phyloP scores from a whole-genome alignment of 2,113 vertebrate genomes.

The Dermatemys mawii region DNA sequence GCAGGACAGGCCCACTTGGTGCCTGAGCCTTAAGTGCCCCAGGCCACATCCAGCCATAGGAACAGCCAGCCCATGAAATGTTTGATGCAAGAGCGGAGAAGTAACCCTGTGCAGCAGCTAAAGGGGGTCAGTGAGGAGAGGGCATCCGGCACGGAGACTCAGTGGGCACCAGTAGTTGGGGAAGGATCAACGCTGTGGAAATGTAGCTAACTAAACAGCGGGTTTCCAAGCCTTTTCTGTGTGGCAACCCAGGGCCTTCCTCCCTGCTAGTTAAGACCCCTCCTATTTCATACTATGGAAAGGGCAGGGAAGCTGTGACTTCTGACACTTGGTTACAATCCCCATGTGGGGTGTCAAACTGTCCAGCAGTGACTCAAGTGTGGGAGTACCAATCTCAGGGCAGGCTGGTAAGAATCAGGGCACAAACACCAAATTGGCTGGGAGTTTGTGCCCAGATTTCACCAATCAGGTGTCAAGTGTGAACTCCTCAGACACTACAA shows the following conservation, averaged over 20 bases:
- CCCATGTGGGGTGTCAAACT: no score
- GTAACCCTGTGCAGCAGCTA: background rate
- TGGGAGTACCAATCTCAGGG: no score
- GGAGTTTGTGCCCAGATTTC: no score
- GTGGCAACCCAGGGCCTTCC: background rate
- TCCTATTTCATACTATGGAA: background rate
- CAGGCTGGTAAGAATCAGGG: no score
- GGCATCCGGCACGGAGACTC: background rate
- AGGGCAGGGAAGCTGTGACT: rapidly evolving
- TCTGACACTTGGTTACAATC: background rate
- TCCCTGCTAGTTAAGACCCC: no score
- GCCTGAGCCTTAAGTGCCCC: rapidly evolving
- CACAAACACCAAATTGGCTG: no score
- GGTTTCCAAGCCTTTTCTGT: rapidly evolving
- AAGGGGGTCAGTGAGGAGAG: background rate
- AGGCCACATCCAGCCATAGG: rapidly evolving
- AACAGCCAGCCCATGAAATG: background rate
- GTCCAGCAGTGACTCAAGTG: no score
- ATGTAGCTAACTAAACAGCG: background rate
- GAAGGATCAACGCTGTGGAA: background rate
- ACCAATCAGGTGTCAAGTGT: no score
- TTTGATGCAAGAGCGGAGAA: background rate
- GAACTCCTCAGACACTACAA: no score
- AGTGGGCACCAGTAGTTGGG: background rate
- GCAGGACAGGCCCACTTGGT: background rate